Percentiles rank a stretch among this genome's conserved stretches.
These are phyloP conservation scores for Acanthochromis polyacanthus DNA, from an alignment of 2,113 vertebrate genomes.

Conservation along the genomic window DNA sequence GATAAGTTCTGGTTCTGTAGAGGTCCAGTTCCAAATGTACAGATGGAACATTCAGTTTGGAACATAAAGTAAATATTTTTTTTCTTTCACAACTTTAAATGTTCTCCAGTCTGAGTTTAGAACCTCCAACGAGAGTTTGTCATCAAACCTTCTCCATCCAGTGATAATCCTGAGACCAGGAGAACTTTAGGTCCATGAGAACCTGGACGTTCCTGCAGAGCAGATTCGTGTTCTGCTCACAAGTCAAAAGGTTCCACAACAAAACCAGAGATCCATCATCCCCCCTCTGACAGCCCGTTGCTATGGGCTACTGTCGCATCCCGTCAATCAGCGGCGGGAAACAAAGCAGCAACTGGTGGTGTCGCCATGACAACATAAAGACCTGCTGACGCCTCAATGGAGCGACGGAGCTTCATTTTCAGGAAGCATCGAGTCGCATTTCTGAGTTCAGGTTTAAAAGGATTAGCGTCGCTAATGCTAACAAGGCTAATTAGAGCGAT, in stretches of 20 bases:
- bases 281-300: constrained; percentile 57
- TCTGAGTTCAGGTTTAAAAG: too few species aligned
- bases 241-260: constrained; percentile 46
- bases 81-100: too few species aligned
- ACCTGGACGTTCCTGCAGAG: constrained; percentile 20
- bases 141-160: neutral
- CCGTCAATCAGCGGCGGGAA: constrained; percentile 53
- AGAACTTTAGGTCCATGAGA: constrained; percentile 28
- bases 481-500: too few species aligned
- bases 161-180: too few species aligned
- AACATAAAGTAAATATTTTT: too few species aligned
- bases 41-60: too few species aligned
- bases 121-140: too few species aligned
- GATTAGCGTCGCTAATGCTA: too few species aligned
- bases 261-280: constrained; percentile 43
- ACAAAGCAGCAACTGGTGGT: constrained; percentile 49
- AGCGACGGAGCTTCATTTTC: neutral
- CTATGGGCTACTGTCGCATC: constrained; percentile 55
- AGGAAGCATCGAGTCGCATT: too few species aligned
- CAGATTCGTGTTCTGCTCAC: constrained; percentile 39
- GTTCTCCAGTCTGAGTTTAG: too few species aligned
- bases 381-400: constrained; percentile 50
- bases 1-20: too few species aligned
- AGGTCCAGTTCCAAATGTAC: too few species aligned
- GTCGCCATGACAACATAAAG: constrained; percentile 73